Percentiles rank a stretch among this genome's conserved stretches.
Conservation (phyloP, 2,888 invertebrate species). For the Dasysyrphus tricinctus region DNA sequence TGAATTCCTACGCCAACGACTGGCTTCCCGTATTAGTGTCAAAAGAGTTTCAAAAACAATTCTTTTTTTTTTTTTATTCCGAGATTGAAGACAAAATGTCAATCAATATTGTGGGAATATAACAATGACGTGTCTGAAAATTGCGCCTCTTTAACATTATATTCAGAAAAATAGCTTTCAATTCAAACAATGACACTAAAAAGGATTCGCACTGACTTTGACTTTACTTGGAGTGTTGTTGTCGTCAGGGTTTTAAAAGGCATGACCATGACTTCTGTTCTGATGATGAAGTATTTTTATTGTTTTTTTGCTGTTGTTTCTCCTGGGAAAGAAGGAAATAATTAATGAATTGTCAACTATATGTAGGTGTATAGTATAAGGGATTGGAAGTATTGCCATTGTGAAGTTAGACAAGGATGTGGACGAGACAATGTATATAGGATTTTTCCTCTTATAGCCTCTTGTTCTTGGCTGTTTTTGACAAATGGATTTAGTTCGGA, state of each 20-base stretch:
- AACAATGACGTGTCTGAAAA: slow-evolving; percentile 35
- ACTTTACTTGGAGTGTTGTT: slow-evolving; percentile 17
- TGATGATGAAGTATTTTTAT: slow-evolving; percentile 1
- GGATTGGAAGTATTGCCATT: slow-evolving; percentile 26
- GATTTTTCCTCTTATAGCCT: background rate
- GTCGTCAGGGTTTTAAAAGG: slow-evolving; percentile 1
- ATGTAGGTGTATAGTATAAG: background rate
- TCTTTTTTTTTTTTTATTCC: slow-evolving; percentile 10
- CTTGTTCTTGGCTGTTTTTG: slow-evolving; percentile 1
- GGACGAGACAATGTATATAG: background rate
- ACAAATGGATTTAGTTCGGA: slow-evolving; percentile 29
- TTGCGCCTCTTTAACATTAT: slow-evolving; percentile 16
- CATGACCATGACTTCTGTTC: slow-evolving; percentile 37
- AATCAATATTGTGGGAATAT: slow-evolving; percentile 28
- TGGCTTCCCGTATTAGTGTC: background rate
- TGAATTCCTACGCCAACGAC: background rate
- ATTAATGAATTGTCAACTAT: slow-evolving; percentile 37
- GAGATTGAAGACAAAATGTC: slow-evolving; percentile 19
- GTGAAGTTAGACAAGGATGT: slow-evolving; percentile 28
- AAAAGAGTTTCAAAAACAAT: slow-evolving; percentile 15
- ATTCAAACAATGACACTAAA: slow-evolving; percentile 29
- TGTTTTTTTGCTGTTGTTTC: background rate
- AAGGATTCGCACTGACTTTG: slow-evolving; percentile 41
- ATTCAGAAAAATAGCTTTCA: slow-evolving; percentile 19
- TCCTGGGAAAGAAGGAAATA: slow-evolving; percentile 13